A percentile compares a stretch with the other conserved stretches of the same genome.
Evolutionary conservation across 1,140 invertebrate species (phyloP).

Genomic region (Euborellia annulipes): DNA sequence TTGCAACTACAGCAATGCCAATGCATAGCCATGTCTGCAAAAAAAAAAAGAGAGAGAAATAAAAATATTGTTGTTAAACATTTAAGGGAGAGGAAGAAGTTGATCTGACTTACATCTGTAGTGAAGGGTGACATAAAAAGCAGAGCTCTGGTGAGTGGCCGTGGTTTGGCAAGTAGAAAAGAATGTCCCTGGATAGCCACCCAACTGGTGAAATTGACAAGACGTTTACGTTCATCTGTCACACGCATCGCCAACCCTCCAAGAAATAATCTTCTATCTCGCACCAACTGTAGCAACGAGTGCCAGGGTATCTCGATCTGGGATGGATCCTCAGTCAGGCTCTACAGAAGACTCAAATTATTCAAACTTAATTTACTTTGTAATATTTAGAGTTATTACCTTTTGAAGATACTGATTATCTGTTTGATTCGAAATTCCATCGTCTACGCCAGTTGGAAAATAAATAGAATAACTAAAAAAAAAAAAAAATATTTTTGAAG

Average conservation of each 20-base stretch:
- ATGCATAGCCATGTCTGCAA: slow-evolving; percentile 69
- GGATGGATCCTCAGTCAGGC: too few species aligned
- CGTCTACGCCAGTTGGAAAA: too few species aligned
- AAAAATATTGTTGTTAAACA: not conserved
- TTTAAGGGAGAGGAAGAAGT: not conserved
- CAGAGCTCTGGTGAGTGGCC: slow-evolving; percentile 57
- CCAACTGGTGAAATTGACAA: slow-evolving; percentile 62
- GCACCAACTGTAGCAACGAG: too few species aligned
- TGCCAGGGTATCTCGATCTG: too few species aligned
- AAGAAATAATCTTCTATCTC: slow-evolving; percentile 37
- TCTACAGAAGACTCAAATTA: too few species aligned
- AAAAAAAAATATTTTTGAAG: too few species aligned
- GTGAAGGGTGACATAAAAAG: slow-evolving; percentile 77
- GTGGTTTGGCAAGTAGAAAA: slow-evolving; percentile 56
- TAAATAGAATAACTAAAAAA: too few species aligned
- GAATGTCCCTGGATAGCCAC: slow-evolving; percentile 64
- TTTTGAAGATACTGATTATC: too few species aligned
- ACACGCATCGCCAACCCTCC: slow-evolving; percentile 56
- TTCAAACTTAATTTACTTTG: too few species aligned
- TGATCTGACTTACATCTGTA: slow-evolving; percentile 45
- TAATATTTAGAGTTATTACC: too few species aligned
- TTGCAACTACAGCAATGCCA: slow-evolving; percentile 46
- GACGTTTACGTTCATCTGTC: slow-evolving; percentile 36
- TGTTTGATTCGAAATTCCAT: too few species aligned
- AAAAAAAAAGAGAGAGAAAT: slow-evolving; percentile 9